phyloP scores from a whole-genome alignment of 2,113 vertebrate species.

The Oplegnathus fasciatus region DNA sequence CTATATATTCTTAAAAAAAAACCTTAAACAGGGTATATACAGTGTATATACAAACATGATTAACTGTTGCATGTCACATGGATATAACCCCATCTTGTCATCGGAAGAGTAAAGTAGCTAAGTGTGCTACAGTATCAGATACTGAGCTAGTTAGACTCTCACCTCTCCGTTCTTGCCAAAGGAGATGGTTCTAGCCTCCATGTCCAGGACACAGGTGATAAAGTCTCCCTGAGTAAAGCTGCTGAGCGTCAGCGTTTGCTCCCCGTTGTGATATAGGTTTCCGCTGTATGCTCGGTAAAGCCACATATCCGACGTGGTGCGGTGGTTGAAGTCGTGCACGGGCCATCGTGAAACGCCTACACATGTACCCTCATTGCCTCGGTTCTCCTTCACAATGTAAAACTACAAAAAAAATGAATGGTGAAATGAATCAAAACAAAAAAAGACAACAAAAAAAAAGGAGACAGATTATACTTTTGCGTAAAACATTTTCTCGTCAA shows the following conservation, averaged over 20 bases:
- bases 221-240: slow-evolving; percentile 89
- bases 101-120: too few relatives aligned
- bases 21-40: neutral
- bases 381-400: slow-evolving; percentile 87
- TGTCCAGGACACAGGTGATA: slow-evolving; percentile 88
- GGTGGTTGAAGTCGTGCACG: slow-evolving; percentile 88
- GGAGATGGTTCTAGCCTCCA: slow-evolving; percentile 87
- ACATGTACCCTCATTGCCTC: slow-evolving; percentile 87
- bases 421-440: neutral
- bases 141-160: neutral
- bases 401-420: slow-evolving; percentile 68
- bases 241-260: slow-evolving; percentile 83
- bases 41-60: neutral
- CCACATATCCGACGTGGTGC: slow-evolving; percentile 89
- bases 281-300: slow-evolving; percentile 89
- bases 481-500: too few relatives aligned
- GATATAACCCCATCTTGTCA: too few relatives aligned
- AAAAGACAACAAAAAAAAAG: neutral
- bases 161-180: slow-evolving; percentile 89
- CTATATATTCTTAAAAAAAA: neutral
- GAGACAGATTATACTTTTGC: too few relatives aligned
- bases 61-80: neutral
- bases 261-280: slow-evolving; percentile 87
- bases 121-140: neutral
- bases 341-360: slow-evolving; percentile 88